Conservation (phyloP, 1,140 invertebrate genomes). For the Phthorimaea operculella region DNA sequence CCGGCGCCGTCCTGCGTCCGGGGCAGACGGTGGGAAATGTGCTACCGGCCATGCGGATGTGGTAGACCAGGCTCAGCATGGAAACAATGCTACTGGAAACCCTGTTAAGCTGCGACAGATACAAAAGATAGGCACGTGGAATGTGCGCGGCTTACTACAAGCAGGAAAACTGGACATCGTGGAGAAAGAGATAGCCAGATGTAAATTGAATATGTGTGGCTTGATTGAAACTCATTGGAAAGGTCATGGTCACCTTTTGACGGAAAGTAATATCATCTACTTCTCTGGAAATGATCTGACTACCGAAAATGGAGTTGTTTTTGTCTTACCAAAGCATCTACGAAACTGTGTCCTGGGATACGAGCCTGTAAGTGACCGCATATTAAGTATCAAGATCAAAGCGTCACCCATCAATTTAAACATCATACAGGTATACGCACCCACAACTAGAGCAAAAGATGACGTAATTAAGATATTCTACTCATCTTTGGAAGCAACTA, state of each 20-base stretch:
- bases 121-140: neutral
- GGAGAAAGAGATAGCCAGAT: slow-evolving; percentile 10
- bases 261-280: slow-evolving; percentile 13
- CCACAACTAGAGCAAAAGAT: slow-evolving; percentile 11
- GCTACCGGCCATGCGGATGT: slow-evolving; percentile 11
- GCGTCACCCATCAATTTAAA: slow-evolving; percentile 14
- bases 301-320: slow-evolving; percentile 19
- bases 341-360: slow-evolving; percentile 18
- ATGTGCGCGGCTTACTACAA: neutral
- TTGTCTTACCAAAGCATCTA: slow-evolving; percentile 16
- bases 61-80: neutral
- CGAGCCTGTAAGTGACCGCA: slow-evolving; percentile 18
- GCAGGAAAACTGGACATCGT: neutral
- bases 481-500: slow-evolving; percentile 11
- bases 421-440: slow-evolving; percentile 18
- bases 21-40: slow-evolving; percentile 12
- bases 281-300: slow-evolving; percentile 17
- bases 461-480: slow-evolving; percentile 20
- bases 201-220: slow-evolving; percentile 14
- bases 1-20: slow-evolving; percentile 14
- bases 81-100: neutral
- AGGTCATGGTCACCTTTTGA: slow-evolving; percentile 18
- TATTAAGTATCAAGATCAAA: slow-evolving; percentile 17
- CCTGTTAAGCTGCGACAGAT: neutral
- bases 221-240: slow-evolving; percentile 20